These are phyloP conservation scores for Temnothorax ravouxi DNA, from an alignment of 2,888 invertebrate genomes.

Conservation along the genomic window DNA sequence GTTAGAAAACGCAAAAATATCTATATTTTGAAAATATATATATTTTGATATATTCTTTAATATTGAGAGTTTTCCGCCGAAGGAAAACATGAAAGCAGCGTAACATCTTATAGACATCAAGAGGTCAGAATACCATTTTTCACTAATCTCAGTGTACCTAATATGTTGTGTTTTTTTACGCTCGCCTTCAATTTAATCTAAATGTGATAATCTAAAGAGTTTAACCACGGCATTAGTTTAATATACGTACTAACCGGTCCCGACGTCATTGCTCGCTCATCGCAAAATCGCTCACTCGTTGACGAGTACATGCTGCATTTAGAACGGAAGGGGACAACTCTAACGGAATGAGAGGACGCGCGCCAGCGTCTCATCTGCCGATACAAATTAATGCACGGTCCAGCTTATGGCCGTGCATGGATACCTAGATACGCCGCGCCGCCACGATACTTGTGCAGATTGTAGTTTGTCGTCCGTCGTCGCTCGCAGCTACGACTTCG, in stretches of 20 bases:
- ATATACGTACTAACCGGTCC: slow-evolving; percentile 17
- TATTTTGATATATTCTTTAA: background rate
- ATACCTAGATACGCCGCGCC: slow-evolving; percentile 68
- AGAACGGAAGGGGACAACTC: slow-evolving; percentile 23
- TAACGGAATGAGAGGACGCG: slow-evolving; percentile 57
- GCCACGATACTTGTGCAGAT: slow-evolving; percentile 79
- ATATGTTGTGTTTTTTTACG: background rate
- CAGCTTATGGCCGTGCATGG: slow-evolving; percentile 70
- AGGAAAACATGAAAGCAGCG: background rate
- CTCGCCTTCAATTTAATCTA: slow-evolving; percentile 2
- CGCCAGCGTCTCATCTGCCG: slow-evolving; percentile 79
- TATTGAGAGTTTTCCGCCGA: background rate
- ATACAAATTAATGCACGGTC: slow-evolving; percentile 82
- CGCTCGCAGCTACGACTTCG: slow-evolving; percentile 83
- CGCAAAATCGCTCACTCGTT: slow-evolving; percentile 30
- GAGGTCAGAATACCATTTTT: slow-evolving; percentile 18
- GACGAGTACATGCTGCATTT: background rate
- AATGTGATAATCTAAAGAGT: slow-evolving; percentile 22
- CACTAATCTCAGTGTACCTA: background rate
- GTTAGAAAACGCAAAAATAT: background rate
- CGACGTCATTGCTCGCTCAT: slow-evolving; percentile 2
- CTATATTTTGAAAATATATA: background rate
- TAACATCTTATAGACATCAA: background rate
- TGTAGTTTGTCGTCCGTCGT: slow-evolving; percentile 81
- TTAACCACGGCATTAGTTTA: slow-evolving; percentile 21